Evolutionary conservation across 2,797 vertebrate genomes (phyloP).

Genomic region (Rhinella marina): DNA sequence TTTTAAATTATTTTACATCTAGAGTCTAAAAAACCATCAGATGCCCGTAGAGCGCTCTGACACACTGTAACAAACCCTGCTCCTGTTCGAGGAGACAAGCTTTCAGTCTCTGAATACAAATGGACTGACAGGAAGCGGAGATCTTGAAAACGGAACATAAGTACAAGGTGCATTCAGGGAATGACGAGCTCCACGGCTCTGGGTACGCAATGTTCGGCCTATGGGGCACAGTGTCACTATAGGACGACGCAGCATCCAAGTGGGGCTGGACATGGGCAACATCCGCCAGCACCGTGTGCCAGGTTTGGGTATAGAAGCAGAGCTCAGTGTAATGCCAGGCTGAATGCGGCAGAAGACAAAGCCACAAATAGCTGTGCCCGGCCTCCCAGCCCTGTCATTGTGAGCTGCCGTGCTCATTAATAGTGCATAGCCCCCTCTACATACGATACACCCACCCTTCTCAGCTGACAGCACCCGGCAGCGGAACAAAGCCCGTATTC

Average conservation of each 20-base stretch:
- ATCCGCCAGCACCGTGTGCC: not conserved
- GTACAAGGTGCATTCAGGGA: too few species aligned
- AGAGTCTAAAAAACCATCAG: not conserved
- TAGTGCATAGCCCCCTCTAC: constrained; percentile 74
- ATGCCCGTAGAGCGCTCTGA: too few species aligned
- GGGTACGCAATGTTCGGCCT: too few species aligned
- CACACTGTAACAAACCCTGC: not conserved
- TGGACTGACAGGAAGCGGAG: not conserved
- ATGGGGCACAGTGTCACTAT: too few species aligned
- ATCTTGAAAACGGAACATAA: not conserved
- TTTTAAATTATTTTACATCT: not conserved
- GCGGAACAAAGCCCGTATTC: not conserved
- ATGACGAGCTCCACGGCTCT: too few species aligned
- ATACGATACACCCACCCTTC: constrained; percentile 72
- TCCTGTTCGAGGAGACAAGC: not conserved
- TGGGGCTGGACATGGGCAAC: not conserved
- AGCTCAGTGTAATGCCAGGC: not conserved
- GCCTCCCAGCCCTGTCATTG: not conserved
- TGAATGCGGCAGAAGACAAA: not conserved
- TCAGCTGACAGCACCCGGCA: constrained; percentile 62
- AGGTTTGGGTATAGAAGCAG: not conserved
- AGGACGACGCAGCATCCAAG: not conserved
- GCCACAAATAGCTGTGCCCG: not conserved
- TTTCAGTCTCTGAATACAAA: too few species aligned
- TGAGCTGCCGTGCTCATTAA: constrained; percentile 72